A percentile compares a stretch with the other conserved stretches of the same genome.
Evolutionary conservation across 2,888 invertebrate species (phyloP).

Genomic region (Drosophila eohydei): DNA sequence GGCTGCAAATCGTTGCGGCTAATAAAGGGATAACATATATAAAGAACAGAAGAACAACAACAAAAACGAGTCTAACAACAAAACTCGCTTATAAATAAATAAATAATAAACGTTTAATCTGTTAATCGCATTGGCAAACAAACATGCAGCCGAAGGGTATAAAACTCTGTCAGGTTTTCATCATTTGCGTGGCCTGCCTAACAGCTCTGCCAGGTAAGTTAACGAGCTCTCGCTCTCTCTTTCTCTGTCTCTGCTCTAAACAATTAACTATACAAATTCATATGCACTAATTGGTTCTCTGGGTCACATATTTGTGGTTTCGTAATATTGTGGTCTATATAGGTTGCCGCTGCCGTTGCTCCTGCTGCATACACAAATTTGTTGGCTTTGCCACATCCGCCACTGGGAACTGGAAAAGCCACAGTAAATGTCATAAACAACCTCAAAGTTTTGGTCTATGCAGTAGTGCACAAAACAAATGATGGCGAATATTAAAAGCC

Average conservation of each 20-base stretch:
- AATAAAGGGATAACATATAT: conserved; percentile 6
- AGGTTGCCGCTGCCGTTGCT: background rate
- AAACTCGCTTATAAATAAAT: conserved; percentile 26
- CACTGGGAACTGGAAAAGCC: conserved; percentile 21
- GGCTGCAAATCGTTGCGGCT: conserved; percentile 49
- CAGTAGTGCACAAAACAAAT: conserved; percentile 1
- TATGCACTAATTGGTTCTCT: conserved; percentile 2
- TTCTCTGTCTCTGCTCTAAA: background rate
- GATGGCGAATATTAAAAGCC: conserved; percentile 21
- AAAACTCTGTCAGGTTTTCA: conserved; percentile 42
- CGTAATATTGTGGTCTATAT: conserved; percentile 47
- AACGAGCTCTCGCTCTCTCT: conserved; percentile 5
- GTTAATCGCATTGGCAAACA: conserved; percentile 11
- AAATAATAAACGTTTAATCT: conserved; percentile 31
- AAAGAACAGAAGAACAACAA: conserved; percentile 6
- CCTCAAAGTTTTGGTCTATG: conserved; percentile 26
- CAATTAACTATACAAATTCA: conserved; percentile 7
- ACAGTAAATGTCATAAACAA: conserved; percentile 40
- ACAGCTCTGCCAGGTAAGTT: conserved; percentile 68
- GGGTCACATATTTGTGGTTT: conserved; percentile 43
- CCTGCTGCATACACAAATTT: conserved; percentile 1
- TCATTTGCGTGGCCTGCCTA: conserved; percentile 52
- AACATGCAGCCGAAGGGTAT: conserved; percentile 51
- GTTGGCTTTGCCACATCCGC: background rate
- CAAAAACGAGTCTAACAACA: conserved; percentile 11